These are phyloP conservation scores for Zaprionus taronus DNA, from an alignment of 1,140 invertebrate genomes.

Conservation along the genomic window DNA sequence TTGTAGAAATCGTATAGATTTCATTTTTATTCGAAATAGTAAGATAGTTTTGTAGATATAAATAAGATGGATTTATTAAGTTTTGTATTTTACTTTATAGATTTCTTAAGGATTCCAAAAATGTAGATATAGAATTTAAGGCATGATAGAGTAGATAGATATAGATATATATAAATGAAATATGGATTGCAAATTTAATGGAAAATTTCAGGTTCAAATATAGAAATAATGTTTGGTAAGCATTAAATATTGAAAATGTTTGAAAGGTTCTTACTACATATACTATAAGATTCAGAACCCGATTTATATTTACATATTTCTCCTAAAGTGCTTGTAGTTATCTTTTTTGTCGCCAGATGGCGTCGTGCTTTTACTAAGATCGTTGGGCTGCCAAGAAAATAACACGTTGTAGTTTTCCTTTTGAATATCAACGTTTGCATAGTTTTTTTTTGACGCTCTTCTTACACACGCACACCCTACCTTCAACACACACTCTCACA, in stretches of 20 bases:
- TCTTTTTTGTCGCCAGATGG: slow-evolving; percentile 28
- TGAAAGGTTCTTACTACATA: neutral
- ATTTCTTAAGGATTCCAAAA: no score
- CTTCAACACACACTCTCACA: neutral
- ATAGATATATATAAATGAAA: no score
- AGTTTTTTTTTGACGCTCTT: slow-evolving; percentile 5
- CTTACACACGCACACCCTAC: slow-evolving; percentile 38
- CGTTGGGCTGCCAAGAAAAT: slow-evolving; percentile 45
- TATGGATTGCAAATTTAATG: neutral
- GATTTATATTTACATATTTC: neutral
- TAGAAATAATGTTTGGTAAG: neutral
- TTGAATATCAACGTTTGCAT: slow-evolving; percentile 38
- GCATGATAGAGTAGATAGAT: no score
- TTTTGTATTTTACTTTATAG: no score
- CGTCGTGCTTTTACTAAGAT: slow-evolving; percentile 16
- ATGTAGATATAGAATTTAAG: no score
- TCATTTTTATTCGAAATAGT: no score
- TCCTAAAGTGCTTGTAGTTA: neutral
- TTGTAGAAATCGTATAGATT: no score
- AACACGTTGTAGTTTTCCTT: slow-evolving; percentile 24
- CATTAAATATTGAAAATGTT: neutral
- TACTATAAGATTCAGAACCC: no score
- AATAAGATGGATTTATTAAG: no score
- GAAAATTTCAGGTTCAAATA: neutral
- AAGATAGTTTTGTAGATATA: no score